Conservation (phyloP, 2,888 invertebrate genomes). For the Notodonta dromedarius region DNA sequence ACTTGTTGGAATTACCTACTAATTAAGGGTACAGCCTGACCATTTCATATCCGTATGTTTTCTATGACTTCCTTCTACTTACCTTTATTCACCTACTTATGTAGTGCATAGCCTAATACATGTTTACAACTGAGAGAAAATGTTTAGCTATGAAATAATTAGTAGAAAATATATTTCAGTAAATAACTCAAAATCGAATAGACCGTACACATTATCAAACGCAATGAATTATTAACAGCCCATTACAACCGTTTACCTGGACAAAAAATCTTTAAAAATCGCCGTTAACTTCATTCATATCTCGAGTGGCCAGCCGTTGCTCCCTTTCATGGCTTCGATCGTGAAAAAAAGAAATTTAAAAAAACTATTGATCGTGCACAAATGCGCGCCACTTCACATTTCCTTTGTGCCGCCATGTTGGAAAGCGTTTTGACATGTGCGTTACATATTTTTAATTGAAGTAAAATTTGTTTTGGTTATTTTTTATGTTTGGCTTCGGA, state of each 20-base stretch:
- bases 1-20: no score
- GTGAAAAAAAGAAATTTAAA: constrained; percentile 69
- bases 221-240: constrained; percentile 67
- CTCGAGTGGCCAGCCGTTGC: constrained; percentile 77
- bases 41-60: no score
- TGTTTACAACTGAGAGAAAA: no score
- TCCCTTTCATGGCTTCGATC: constrained; percentile 80
- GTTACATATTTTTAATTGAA: constrained; percentile 57
- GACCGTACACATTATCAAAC: constrained; percentile 27
- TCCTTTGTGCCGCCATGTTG: constrained; percentile 78
- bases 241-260: constrained; percentile 73
- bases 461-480: neutral
- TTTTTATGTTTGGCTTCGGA: constrained; percentile 2
- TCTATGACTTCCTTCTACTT: no score
- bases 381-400: constrained; percentile 74
- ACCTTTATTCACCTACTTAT: no score
- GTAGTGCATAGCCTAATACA: no score
- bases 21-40: no score
- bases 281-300: constrained; percentile 76
- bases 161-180: no score
- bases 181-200: neutral
- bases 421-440: constrained; percentile 73
- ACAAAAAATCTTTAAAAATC: constrained; percentile 65
- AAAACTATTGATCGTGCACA: constrained; percentile 80
- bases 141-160: no score